Evolutionary conservation across 2,113 vertebrate genomes (phyloP), one percentile per base, ranked within the genome.

Genomic region (Labeo catla): DNA sequence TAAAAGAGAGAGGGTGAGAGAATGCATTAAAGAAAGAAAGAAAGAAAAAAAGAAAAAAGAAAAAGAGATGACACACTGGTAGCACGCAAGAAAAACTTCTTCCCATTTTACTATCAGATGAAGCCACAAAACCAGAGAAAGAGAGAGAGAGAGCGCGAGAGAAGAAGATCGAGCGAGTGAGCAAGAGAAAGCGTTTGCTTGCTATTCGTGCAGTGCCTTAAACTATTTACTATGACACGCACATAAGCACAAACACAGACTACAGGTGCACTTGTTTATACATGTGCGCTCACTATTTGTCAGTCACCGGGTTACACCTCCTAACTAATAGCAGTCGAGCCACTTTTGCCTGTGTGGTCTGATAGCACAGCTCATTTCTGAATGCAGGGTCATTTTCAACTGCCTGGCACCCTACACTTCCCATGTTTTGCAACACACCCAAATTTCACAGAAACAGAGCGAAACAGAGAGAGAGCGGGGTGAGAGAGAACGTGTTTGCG

Each of bases 401-500:
- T 88, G 91, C 91, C 91, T 91, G 88, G 90, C 89, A 91, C 83
- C 89, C 92, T 94, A 91, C 84, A 93, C 93, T 96, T 96, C 94
- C 94, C 93, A 95, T 93, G 94, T 95, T 95, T 94, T 94, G 94
- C 93, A 95, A 94, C 93, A 91, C 92, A 84, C 89, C 87, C 89
- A 81, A 90, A 88, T 86, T 74, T 89, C 87, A 77, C 66, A 89
- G 86, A 92, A 88, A 81, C 50, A 76, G 47, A 70, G 34, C 6
- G n/a, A 73, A 16, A 50, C 43, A 76, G n/a, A 73, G 57, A 13
- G 39, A 21, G 54, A 9, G 36, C n/a, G 45, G 54, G 15, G 57
- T 3, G 16, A 54, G 76, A 76, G 84, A 54, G 36, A 70, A n/a
- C 54, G 5, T 81, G 65, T 81, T 54, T 86, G 66, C 73, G 77